Base-by-base conservation (phyloP, 2,888 invertebrate species). In the Sphaerophoria taeniata region DNA sequence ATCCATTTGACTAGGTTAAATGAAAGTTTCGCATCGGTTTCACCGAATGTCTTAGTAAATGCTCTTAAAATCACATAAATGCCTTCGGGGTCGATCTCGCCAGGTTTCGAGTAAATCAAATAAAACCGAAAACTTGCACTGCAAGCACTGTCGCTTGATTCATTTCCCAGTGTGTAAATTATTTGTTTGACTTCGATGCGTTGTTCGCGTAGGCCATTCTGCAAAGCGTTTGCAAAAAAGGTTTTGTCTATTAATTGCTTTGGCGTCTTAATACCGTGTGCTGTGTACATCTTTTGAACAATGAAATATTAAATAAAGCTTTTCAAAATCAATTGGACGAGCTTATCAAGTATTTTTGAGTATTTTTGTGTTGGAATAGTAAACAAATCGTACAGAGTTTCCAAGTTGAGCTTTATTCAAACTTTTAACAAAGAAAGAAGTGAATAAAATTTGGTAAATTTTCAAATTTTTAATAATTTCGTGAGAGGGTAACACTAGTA, bases 1-100 rank as follows among this genome's bases (percentile, higher is more conserved):
- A 92, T 91, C 84, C 90, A 88, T 49, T 90, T 91, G 88, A 93
- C 93, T 82, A 92, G 93, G 12, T 90, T 88, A 67, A 92, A 93
- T 9, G 92, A 90, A 53, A 92, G 90, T n/a, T 92, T 36, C 14
- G 92, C 93, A 87, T 88, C 91, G 65, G 92, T 88, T 49, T 90
- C 90, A 34, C 88, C 87, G 9, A 43, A 11, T 43, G 9, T 9
- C 9, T 43, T 9, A 43, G 9, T 0, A 43, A 9, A 43, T 9
- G 88, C 88, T 81, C 89, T 89, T 0, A 90, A 84, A 71, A 89
- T 89, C 51, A 89, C 67, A 4, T 84, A 56, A 3, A 11, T 53
- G 16, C 9, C 4, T 33, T 75, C 43, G 0, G 34, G 11, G 12
- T 71, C 55, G 0, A 36, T 34, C 3, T 65, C 1, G 14, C 16